phyloP scores from a whole-genome alignment of 2,888 invertebrate species.

The Drosophila ezoana region DNA sequence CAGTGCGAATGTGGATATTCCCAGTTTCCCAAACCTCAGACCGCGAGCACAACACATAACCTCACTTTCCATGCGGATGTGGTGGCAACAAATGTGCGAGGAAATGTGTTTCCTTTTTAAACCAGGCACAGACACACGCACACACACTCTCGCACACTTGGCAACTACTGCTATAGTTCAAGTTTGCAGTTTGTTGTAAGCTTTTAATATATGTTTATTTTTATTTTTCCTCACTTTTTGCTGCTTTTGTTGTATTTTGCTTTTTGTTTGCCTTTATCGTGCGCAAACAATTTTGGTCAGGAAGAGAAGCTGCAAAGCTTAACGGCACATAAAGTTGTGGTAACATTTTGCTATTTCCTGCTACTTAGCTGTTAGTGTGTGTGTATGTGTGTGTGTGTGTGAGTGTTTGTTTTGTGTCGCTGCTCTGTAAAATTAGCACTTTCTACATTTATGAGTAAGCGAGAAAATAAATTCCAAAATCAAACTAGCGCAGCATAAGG shows the following conservation, averaged over 20 bases:
- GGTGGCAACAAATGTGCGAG: conserved; percentile 54
- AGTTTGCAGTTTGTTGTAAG: conserved; percentile 52
- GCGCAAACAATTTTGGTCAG: conserved; percentile 54
- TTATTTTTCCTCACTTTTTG: background rate
- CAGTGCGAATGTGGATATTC: conserved; percentile 9
- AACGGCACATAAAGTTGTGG: conserved; percentile 48
- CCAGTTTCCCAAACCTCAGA: conserved; percentile 13
- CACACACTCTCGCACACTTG: conserved; percentile 13
- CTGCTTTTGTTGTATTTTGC: conserved; percentile 17
- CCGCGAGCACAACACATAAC: conserved; percentile 51
- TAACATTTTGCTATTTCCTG: conserved; percentile 55
- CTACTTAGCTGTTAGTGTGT: conserved; percentile 40
- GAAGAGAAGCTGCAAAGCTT: conserved; percentile 50
- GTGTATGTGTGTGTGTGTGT: conserved; percentile 1
- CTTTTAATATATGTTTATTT: conserved; percentile 39
- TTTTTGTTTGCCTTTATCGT: conserved; percentile 45
- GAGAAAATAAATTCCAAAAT: conserved; percentile 12
- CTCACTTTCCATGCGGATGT: conserved; percentile 56
- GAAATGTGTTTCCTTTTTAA: conserved; percentile 44
- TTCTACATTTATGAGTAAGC: conserved; percentile 52
- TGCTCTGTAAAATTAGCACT: conserved; percentile 59
- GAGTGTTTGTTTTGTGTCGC: conserved; percentile 14
- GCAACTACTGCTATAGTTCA: conserved; percentile 24
- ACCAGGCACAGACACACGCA: background rate
- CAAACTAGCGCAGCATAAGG: conserved; percentile 7